Percentiles rank a stretch among this genome's conserved stretches.
phyloP scores from a whole-genome alignment of 2,797 vertebrate species.

The Crotalus adamanteus region DNA sequence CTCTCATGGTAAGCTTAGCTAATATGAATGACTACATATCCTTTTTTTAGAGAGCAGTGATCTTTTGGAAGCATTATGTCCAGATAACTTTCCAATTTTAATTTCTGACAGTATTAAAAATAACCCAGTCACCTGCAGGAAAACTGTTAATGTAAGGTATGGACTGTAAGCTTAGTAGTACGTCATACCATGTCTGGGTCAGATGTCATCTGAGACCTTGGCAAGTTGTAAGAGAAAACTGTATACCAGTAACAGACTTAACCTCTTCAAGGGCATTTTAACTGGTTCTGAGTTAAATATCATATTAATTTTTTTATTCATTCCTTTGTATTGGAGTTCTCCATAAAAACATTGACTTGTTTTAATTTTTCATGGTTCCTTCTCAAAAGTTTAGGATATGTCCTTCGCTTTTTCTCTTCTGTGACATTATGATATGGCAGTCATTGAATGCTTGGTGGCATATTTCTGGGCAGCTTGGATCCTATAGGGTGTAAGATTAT shows the following conservation, averaged over 20 bases:
- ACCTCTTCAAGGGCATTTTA: background rate
- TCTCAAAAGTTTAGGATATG: background rate
- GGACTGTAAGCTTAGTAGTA: constrained; percentile 1
- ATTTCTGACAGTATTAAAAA: constrained; percentile 44
- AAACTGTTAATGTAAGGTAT: constrained; percentile 8
- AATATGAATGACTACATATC: constrained; percentile 42
- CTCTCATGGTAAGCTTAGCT: constrained; percentile 2
- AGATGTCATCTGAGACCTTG: background rate
- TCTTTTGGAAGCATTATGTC: constrained; percentile 58
- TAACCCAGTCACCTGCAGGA: constrained; percentile 27
- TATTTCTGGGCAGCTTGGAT: background rate
- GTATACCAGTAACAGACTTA: too few relatives aligned
- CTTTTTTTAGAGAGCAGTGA: constrained; percentile 36
- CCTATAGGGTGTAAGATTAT: background rate
- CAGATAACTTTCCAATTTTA: constrained; percentile 67
- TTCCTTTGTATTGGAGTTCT: background rate
- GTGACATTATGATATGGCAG: background rate
- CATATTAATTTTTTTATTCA: background rate
- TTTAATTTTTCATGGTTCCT: background rate
- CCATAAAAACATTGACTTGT: background rate
- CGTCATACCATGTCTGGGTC: background rate
- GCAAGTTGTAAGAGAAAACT: background rate
- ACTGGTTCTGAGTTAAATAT: background rate
- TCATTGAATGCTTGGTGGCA: background rate
- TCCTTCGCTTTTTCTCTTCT: background rate